Evolutionary conservation across 2,113 vertebrate genomes (phyloP).

Genomic region (Albula glossodonta): DNA sequence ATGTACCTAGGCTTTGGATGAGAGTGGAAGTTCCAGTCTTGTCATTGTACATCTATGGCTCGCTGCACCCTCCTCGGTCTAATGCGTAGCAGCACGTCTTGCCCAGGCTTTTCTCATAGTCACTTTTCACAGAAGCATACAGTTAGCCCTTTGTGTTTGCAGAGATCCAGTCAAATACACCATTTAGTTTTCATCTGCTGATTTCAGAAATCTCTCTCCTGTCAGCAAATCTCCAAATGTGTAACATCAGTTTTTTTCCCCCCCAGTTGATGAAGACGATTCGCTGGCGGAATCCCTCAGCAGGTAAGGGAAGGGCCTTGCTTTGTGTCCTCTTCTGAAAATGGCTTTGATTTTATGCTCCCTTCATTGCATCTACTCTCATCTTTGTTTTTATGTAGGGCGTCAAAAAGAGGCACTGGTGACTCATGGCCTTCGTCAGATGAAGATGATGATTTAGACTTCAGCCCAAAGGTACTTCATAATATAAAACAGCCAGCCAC

Average conservation of each 20-base stretch:
- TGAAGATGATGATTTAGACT: slow-evolving; percentile 77
- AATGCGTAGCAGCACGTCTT: background rate
- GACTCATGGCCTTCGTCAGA: slow-evolving; percentile 86
- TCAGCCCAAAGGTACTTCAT: slow-evolving; percentile 75
- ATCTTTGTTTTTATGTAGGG: slow-evolving; percentile 44
- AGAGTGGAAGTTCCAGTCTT: background rate
- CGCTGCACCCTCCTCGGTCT: background rate
- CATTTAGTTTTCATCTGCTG: background rate
- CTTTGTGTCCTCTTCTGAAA: slow-evolving; percentile 21
- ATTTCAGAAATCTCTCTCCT: background rate
- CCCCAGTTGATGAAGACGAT: slow-evolving; percentile 74
- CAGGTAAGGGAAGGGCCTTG: slow-evolving; percentile 64
- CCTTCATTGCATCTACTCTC: slow-evolving; percentile 1
- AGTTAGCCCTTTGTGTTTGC: background rate
- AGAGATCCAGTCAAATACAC: background rate
- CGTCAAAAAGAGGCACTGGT: slow-evolving; percentile 69
- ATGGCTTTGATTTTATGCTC: background rate
- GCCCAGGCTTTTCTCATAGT: background rate
- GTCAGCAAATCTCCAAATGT: background rate
- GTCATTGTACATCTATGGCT: background rate
- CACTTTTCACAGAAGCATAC: background rate
- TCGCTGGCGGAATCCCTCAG: slow-evolving; percentile 78
- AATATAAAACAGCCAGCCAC: background rate
- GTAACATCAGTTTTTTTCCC: slow-evolving; percentile 17
- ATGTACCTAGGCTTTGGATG: background rate